Base-by-base conservation (phyloP, 2,797 vertebrate species). In the Oreochromis grahami region DNA sequence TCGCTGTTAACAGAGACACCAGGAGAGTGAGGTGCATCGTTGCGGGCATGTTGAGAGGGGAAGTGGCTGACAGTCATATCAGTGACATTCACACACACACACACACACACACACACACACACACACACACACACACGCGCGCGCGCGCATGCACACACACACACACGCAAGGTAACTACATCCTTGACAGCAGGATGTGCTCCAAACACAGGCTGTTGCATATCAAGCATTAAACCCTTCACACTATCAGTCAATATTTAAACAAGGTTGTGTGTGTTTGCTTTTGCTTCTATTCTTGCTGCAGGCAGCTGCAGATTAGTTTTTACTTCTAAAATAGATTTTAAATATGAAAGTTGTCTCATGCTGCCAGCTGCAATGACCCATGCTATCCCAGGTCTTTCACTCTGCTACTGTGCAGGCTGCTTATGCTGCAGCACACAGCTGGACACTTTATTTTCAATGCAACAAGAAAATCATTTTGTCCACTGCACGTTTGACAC, bases 141-240 rank as follows among this genome's bases (percentile, higher is more conserved):
- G n/a, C 21, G 26, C 26, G 26, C 26, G 26, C 26, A 26, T 26
- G 26, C 43, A 76, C 80, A 81, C n/a, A 12, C n/a, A 12, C 70
- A 34, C 24, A 10, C 36, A 13, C 53, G 26, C 55, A n/a, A 34
- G 34, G 53, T 68, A 13, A 9, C 80, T 53, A 93, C 90, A 95
- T 96, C 95, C 94, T 95, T 90, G 85, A 92, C 13, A 92, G 91
- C 91, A 96, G 95, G 95, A 96, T 95, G 89, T 94, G 82, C 79
- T 84, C 78, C 76, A 17, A 83, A 48, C 3, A 45, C 17, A 45
- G 14, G 65, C 13, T 84, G 79, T 34, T 11, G 13, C 58, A 24
- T 77, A 55, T 89, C 58, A 83, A 79, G 77, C 83, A 81, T 89
- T 55, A 83, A 80, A 78, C 84, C 70, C 14, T 70, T 68, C 78